A percentile compares a stretch with the other conserved stretches of the same genome.
Conservation (phyloP, 1,140 invertebrate species). For the Aphelenchoides besseyi region DNA sequence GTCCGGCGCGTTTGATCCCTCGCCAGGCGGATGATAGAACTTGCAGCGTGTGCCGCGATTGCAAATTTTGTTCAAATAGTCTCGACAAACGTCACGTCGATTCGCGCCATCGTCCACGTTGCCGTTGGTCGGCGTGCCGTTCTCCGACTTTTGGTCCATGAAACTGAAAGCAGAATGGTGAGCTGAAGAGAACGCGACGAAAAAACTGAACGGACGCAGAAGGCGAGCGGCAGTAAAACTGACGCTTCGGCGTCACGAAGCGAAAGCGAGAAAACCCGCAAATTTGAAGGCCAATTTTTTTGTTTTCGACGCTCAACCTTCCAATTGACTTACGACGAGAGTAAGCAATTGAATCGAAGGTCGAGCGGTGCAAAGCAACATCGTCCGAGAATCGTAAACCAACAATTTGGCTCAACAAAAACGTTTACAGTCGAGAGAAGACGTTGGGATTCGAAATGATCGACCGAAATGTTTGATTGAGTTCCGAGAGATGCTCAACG, state of each 20-base stretch:
- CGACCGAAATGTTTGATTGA: no score
- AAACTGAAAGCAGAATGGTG: not conserved
- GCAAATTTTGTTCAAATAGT: conserved; percentile 71
- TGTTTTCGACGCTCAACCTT: no score
- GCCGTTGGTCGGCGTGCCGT: not conserved
- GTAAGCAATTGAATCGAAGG: not conserved
- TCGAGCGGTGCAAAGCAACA: no score
- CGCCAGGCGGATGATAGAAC: conserved; percentile 69
- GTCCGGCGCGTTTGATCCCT: conserved; percentile 51
- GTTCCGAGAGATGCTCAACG: no score
- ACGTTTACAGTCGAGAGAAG: no score
- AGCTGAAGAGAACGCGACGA: not conserved
- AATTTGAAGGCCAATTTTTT: no score
- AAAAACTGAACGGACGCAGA: not conserved
- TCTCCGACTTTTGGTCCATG: not conserved
- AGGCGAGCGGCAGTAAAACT: not conserved
- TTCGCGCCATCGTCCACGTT: not conserved
- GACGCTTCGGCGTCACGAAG: no score
- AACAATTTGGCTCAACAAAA: no score
- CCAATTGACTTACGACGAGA: not conserved
- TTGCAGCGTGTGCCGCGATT: conserved; percentile 76
- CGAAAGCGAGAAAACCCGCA: no score
- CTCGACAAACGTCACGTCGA: conserved; percentile 66
- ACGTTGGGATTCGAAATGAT: no score
- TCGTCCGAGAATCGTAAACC: no score